Conservation (phyloP, 2,888 invertebrate genomes). For the Heliconius cydno region DNA sequence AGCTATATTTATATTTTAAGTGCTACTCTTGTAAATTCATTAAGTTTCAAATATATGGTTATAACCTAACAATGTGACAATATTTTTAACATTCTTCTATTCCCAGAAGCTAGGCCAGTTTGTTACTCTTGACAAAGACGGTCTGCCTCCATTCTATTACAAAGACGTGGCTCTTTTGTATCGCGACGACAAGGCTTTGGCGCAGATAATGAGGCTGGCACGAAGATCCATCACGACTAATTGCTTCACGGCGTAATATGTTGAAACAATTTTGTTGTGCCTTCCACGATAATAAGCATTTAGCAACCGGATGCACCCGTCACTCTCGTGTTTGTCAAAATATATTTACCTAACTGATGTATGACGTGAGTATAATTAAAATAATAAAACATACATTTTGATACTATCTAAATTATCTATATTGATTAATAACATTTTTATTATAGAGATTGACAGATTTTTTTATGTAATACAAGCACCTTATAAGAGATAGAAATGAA, state of each 20-base stretch:
- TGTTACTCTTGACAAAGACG: slow-evolving; percentile 11
- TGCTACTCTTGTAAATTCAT: neutral
- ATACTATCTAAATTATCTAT: no score
- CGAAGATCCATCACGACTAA: slow-evolving; percentile 39
- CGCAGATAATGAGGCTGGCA: slow-evolving; percentile 34
- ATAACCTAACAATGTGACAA: neutral
- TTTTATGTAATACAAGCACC: no score
- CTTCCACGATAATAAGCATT: slow-evolving; percentile 26
- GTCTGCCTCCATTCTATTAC: slow-evolving; percentile 10
- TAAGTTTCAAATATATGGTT: neutral
- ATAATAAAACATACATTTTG: no score
- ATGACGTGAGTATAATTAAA: neutral
- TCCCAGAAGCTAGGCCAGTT: slow-evolving; percentile 12
- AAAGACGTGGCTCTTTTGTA: slow-evolving; percentile 26
- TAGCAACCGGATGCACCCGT: slow-evolving; percentile 27
- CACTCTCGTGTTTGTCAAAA: slow-evolving; percentile 19
- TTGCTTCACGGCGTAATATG: slow-evolving; percentile 31
- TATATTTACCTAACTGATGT: neutral
- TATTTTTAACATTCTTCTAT: slow-evolving; percentile 9
- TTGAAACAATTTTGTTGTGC: slow-evolving; percentile 29
- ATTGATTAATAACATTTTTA: no score
- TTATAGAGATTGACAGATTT: no score
- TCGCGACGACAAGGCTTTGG: slow-evolving; percentile 28
- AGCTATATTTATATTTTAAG: no score
- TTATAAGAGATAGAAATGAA: no score